These are phyloP conservation scores for Calameuta idolon DNA, from an alignment of 2,888 invertebrate genomes.

Conservation along the genomic window DNA sequence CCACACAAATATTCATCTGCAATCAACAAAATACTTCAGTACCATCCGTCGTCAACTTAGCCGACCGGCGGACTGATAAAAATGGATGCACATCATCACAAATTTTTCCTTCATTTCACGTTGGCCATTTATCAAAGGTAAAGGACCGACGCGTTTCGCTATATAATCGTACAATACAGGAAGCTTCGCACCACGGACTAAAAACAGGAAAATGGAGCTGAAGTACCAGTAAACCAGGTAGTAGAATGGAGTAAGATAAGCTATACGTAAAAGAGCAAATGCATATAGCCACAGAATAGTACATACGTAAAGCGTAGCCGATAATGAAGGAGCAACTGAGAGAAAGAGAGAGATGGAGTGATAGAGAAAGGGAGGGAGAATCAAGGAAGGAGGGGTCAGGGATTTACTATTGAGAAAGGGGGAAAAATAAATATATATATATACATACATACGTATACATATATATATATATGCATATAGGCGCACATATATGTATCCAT, in stretches of 20 bases:
- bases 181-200: neutral
- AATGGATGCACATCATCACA: neutral
- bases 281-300: neutral
- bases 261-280: neutral
- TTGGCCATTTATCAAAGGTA: neutral
- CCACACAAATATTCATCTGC: neutral
- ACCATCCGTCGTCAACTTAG: neutral
- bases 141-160: neutral
- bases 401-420: neutral
- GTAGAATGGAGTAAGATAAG: neutral
- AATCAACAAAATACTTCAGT: neutral
- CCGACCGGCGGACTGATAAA: neutral
- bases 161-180: neutral
- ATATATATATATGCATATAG: neutral
- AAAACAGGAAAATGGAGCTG: neutral
- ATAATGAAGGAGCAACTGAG: neutral
- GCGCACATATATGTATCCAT: neutral
- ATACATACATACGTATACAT: neutral
- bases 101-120: neutral
- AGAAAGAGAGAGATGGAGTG: conserved; percentile 8
- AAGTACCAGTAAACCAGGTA: neutral
- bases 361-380: neutral
- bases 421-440: neutral
- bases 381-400: neutral
- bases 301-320: neutral